Base-by-base conservation (phyloP, 2,888 invertebrate genomes). In the Microdon myrmicae region DNA sequence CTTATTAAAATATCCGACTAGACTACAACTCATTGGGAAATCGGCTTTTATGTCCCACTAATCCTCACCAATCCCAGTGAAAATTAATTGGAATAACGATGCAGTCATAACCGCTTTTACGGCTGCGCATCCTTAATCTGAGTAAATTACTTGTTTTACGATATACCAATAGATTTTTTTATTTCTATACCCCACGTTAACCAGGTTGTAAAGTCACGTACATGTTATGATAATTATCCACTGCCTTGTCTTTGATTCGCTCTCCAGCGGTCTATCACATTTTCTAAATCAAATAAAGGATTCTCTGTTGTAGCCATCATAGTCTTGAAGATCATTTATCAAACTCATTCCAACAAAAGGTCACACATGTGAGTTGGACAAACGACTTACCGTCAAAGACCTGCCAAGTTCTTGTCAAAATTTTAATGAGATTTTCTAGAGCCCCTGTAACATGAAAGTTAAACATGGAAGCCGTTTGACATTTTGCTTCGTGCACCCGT, bases 311-410 rank as follows among this genome's bases (percentile, higher is more conserved):
- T 6, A 20, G 13, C 19, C 32, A 38, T 22, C 17, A n/a, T 8
- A 17, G 32, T 17, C n/a, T n/a, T n/a, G n/a, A n/a, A n/a, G n/a
- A n/a, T 29, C 39, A 53, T 53, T 53, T 39, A 53, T 60, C 59
- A 53, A 38, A 41, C 25, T n/a, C n/a, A n/a, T 39, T 20, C 19
- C 16, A 17, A 5, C 37, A 39, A 60, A 61, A 55, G 61, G 54
- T 55, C 54, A 45, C 16, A 48, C 48, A 44, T n/a, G n/a, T n/a
- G n/a, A n/a, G n/a, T n/a, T n/a, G n/a, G n/a, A n/a, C 43, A 55
- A 47, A 55, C 61, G 56, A 53, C 58, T 58, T 61, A 61, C 49
- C 61, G 56, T 58, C 64, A 58, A 64, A 47, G 56, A 47, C 37
- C 56, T 58, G 47, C 55, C 39, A 47, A 47, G 55, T 34, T 34